Evolutionary conservation across 2,888 invertebrate genomes (phyloP), one percentile per base, ranked within the genome.

Genomic region (Anaspis maculata): DNA sequence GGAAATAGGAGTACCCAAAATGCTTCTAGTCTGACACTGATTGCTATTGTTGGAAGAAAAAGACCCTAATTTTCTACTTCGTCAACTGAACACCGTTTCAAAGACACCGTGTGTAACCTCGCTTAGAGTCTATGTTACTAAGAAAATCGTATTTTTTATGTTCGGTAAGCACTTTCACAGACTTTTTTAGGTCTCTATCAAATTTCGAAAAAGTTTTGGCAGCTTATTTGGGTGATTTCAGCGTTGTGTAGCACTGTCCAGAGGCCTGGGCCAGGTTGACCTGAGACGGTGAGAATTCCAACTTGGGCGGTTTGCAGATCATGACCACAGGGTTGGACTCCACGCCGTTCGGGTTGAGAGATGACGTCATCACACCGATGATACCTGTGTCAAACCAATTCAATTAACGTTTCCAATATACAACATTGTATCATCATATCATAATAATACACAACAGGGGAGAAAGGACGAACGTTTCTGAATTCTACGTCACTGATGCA

Each of bases 311-410:
- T 45, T 62, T 59, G 9, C 5, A 6, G 47, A 62, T 60, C 28
- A 75, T 72, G 30, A 76, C 62, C 24, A 77, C 74, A 34, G 77
- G 74, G 55, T 76, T 77, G 61, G 76, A 70, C 49, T 77, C 77
- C 40, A 77, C 69, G 44, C 79, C 79, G 61, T 77, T 79, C 34
- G 79, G 78, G 45, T 77, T 74, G 41, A 81, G 68, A 42, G 76
- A 75, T 41, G 78, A 73, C 37, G 78, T 71, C 50, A 79, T 66
- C 54, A 78, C 78, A 45, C 55, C 42, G 49, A 56, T 31, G 23
- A 45, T 39, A 39, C 50, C 49, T 49, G 37, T n/a, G 16, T 32
- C 15, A 15, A 44, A 42, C 32, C 25, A 24, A 34, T 27, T 9
- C 19, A 36, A 15, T 22, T 12, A 32, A 26, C 14, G 9, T 14